Evolutionary conservation across 2,888 invertebrate genomes (phyloP).

Genomic region (Amblyteles armatorius): DNA sequence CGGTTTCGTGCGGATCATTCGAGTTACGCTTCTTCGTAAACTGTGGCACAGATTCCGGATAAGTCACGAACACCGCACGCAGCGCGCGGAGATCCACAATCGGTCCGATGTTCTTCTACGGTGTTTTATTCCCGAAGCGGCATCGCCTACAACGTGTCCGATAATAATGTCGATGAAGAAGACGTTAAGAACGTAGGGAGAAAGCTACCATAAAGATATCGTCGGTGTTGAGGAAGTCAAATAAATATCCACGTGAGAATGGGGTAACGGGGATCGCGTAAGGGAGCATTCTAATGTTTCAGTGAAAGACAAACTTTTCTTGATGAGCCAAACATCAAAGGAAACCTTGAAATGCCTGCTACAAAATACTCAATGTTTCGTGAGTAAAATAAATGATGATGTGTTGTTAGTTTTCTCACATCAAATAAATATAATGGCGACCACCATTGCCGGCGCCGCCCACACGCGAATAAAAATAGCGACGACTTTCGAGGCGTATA

Average conservation of each 20-base stretch:
- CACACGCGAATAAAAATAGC: neutral
- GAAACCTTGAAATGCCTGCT: too few species aligned
- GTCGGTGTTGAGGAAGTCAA: neutral
- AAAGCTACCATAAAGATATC: neutral
- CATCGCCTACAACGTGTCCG: neutral
- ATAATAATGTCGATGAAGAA: slow-evolving; percentile 5
- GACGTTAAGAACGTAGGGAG: neutral
- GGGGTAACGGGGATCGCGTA: neutral
- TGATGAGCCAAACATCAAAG: too few species aligned
- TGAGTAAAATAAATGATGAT: too few species aligned
- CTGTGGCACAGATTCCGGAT: slow-evolving; percentile 31
- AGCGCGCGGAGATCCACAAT: slow-evolving; percentile 1
- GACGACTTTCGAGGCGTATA: neutral
- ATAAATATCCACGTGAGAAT: neutral
- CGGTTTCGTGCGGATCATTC: slow-evolving; percentile 24
- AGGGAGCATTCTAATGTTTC: too few species aligned
- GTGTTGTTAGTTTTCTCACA: neutral
- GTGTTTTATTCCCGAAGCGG: neutral
- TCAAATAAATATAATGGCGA: neutral
- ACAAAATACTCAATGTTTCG: too few species aligned
- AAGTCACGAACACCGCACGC: slow-evolving; percentile 23
- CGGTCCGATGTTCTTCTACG: slow-evolving; percentile 9
- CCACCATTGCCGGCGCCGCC: neutral
- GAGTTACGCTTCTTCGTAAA: slow-evolving; percentile 38
- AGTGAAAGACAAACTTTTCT: too few species aligned